Conservation (phyloP, 35 echinoderm and acorn worm species). For the Diadema setosum region DNA sequence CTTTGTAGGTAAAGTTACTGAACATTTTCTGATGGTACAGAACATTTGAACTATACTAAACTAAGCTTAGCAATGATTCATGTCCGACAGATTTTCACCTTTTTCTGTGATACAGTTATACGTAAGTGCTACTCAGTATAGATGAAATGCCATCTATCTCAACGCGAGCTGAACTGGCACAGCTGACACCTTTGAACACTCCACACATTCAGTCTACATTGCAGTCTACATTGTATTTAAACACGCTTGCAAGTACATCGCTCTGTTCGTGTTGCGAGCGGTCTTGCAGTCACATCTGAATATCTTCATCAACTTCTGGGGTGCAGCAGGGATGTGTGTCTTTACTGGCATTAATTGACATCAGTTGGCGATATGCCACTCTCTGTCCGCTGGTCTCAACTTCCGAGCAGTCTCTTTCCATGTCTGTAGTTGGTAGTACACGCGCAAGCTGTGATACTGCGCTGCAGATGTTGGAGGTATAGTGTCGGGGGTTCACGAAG, state of each 20-base stretch:
- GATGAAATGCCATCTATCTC: background rate
- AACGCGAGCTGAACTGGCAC: background rate
- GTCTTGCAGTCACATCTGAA: conserved; percentile 53
- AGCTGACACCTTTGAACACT: conserved; percentile 9
- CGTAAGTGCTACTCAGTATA: too few relatives aligned
- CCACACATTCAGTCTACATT: conserved; percentile 3
- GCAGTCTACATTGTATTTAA: conserved; percentile 39
- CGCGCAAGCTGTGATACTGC: conserved; percentile 43
- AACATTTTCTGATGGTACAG: too few relatives aligned
- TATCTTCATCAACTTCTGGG: background rate
- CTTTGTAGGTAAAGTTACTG: too few relatives aligned
- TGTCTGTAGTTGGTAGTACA: conserved; percentile 46
- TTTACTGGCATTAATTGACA: background rate
- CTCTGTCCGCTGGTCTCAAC: conserved; percentile 43
- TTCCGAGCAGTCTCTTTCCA: conserved; percentile 2
- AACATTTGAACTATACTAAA: too few relatives aligned
- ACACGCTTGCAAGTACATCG: conserved; percentile 51
- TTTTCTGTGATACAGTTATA: too few relatives aligned
- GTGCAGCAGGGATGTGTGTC: conserved; percentile 21
- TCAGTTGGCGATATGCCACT: background rate
- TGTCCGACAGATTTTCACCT: too few relatives aligned
- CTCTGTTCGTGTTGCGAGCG: conserved; percentile 19
- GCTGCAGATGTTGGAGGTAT: conserved; percentile 57
- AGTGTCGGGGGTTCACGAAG: background rate
- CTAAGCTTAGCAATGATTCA: too few relatives aligned